Percentiles rank a stretch among this genome's conserved stretches.
Conservation (phyloP, 2,113 vertebrate species). For the Petrocephalus zakoni region DNA sequence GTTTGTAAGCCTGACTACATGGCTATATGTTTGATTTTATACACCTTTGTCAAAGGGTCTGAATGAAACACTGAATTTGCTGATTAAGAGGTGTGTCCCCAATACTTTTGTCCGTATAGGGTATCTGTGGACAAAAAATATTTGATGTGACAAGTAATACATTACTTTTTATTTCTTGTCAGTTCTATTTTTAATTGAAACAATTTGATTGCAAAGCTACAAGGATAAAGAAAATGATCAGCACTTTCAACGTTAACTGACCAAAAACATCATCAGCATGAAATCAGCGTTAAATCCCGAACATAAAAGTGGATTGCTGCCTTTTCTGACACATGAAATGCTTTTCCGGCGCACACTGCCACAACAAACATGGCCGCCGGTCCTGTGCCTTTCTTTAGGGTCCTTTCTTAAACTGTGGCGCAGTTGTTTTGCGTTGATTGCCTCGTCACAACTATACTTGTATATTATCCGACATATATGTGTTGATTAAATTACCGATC, state of each 20-base stretch:
- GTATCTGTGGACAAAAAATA: not conserved
- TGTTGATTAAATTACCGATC: not conserved
- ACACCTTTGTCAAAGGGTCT: no score
- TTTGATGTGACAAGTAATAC: not conserved
- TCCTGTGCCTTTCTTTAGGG: not conserved
- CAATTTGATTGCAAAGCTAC: not conserved
- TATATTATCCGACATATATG: not conserved
- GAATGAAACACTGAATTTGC: no score
- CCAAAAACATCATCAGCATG: not conserved
- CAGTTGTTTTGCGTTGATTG: not conserved
- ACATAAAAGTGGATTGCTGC: not conserved
- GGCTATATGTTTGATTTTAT: no score
- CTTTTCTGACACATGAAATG: not conserved
- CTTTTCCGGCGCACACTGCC: not conserved
- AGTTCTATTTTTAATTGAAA: not conserved
- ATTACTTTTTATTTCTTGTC: not conserved
- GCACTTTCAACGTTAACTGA: not conserved
- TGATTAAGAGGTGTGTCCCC: no score
- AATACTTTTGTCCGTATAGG: no score
- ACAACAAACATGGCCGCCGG: conserved; percentile 15
- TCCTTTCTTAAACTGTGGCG: not conserved
- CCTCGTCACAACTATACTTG: not conserved
- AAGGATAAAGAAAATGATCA: not conserved
- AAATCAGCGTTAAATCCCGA: not conserved
- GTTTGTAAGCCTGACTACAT: no score